Evolutionary conservation across 2,113 vertebrate species (phyloP), one percentile per base, ranked within the genome.

Genomic region (Crocuta crocuta): DNA sequence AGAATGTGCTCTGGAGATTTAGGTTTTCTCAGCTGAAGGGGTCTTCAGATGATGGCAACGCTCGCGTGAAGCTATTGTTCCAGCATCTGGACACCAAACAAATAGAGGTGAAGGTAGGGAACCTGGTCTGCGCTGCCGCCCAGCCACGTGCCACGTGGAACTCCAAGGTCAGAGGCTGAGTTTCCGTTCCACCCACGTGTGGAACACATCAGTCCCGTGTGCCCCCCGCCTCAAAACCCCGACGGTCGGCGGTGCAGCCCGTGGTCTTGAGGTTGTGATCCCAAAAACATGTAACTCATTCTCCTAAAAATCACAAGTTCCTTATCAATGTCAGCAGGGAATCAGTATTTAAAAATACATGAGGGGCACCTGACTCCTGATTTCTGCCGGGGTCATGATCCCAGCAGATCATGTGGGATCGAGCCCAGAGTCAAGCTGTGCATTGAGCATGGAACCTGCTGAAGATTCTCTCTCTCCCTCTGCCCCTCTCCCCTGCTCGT

Each of bases 21-120:
- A 99, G 99, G 96, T 99, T 99, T 97, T 99, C 99, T 97, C 99
- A 99, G 93, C 99, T 99, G 66, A 99, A 99, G 98, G 99, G 99
- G 58, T 99, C 99, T 76, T 99, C 99, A 61, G 99, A 99, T 45
- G 99, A 99, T 24, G 99, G 99, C 5, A 99, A 99, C 98, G 99
- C 99, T 88, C 99, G 99, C 96, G 99, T 99, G 31, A 99, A 99
- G 97, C 99, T 99, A 8, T 99, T 99, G 89, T 99, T 99, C 99
- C 99, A 99, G 98, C 99, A 99, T 94, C 96, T 98, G 43, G 99
- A 99, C 97, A 99, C 98, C 98, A 99, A 99, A 96, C 99, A 99
- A 98, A 99, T 99, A 96, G 99, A 99, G 96, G 99, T 99, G 98
- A 99, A 99, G 99, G 99, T 99, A 99, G 89, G 98, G n/a, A 66